Evolutionary conservation across 2,113 vertebrate genomes (phyloP).

Genomic region (Abramis brama): DNA sequence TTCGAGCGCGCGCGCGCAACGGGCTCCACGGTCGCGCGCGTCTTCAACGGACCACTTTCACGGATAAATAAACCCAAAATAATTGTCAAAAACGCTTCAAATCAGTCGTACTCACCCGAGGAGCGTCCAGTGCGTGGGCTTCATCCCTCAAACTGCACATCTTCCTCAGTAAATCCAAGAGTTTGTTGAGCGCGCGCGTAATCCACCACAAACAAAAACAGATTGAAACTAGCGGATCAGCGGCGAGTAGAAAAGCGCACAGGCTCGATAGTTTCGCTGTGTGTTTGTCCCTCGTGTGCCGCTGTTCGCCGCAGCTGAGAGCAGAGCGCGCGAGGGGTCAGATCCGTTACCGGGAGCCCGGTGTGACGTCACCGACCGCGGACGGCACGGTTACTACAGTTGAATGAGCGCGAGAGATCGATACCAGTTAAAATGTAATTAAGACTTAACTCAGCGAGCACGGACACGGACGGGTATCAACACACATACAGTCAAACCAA

Average conservation of each 20-base stretch:
- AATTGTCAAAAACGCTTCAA: not conserved
- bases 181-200: not conserved
- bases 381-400: not conserved
- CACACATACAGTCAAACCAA: not conserved
- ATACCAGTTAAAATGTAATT: slow-evolving; percentile 16
- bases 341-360: slow-evolving; percentile 8
- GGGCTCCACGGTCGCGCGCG: not conserved
- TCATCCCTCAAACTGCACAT: not conserved
- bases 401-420: not conserved
- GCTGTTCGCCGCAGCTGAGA: not conserved
- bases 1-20: not conserved
- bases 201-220: not conserved
- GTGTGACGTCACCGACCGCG: slow-evolving; percentile 26
- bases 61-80: not conserved
- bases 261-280: not conserved
- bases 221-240: not conserved
- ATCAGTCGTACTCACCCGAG: not conserved
- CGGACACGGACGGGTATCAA: not conserved
- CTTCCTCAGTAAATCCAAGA: not conserved
- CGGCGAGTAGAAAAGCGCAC: not conserved
- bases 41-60: not conserved
- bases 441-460: not conserved
- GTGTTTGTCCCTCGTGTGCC: not conserved
- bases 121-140: not conserved
- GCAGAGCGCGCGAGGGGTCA: not conserved